Conservation (phyloP, 2,113 vertebrate species). For the Holacanthus passer region DNA sequence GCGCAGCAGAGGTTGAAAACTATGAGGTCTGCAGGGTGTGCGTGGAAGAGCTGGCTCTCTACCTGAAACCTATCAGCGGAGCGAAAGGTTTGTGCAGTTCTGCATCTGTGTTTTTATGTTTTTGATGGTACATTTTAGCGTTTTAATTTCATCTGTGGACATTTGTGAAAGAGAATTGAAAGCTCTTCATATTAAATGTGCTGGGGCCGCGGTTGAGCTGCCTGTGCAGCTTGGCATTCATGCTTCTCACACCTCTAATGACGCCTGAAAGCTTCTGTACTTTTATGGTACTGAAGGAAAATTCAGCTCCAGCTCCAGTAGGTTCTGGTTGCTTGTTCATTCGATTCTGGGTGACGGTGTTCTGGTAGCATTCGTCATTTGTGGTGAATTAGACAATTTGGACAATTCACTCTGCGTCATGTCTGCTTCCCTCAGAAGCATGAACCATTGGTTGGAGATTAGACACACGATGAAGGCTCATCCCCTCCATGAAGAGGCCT, state of each 20-base stretch:
- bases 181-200: constrained; percentile 30
- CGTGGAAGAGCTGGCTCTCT: constrained; percentile 95
- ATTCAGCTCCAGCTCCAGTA: not conserved
- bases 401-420: not conserved
- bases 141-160: not conserved
- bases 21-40: constrained; percentile 94
- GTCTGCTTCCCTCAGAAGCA: not conserved
- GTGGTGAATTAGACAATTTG: not conserved
- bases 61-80: constrained; percentile 94
- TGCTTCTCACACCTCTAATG: constrained; percentile 48
- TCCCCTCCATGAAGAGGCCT: not conserved
- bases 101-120: not conserved
- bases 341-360: constrained; percentile 2
- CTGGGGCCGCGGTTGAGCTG: constrained; percentile 37
- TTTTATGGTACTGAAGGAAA: constrained; percentile 26
- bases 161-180: constrained; percentile 41
- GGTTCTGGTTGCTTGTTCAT: constrained; percentile 11
- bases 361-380: not conserved
- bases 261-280: constrained; percentile 39
- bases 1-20: constrained; percentile 90
- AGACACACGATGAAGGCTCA: not conserved
- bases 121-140: constrained; percentile 9
- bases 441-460: constrained; percentile 8
- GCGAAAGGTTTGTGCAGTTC: constrained; percentile 87
- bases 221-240: constrained; percentile 43